These are phyloP conservation scores for Tachycineta bicolor DNA, from an alignment of 2,113 vertebrate genomes.

Conservation along the genomic window DNA sequence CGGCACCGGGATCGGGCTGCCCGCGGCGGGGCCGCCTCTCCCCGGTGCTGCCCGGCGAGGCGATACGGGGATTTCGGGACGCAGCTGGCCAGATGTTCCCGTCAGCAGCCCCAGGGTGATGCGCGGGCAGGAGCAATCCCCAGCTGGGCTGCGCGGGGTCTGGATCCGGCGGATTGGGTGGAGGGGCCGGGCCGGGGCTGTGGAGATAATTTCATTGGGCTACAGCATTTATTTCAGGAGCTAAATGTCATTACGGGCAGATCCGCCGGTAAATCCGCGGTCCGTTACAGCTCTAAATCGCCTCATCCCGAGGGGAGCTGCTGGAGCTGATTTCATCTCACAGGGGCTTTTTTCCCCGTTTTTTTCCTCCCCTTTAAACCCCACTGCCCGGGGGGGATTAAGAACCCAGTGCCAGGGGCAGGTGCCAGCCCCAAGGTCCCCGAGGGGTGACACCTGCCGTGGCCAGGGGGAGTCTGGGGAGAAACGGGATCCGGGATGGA, in stretches of 20 bases:
- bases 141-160: neutral
- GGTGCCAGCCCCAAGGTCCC: neutral
- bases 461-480: fast-evolving
- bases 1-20: neutral
- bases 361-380: neutral
- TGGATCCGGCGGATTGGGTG: conserved; percentile 11
- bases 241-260: conserved; percentile 47
- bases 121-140: neutral
- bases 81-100: conserved; percentile 4
- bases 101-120: fast-evolving
- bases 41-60: neutral
- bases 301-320: neutral
- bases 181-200: neutral
- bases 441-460: fast-evolving
- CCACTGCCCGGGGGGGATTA: fast-evolving
- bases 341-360: neutral
- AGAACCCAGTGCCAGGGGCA: fast-evolving
- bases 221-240: conserved; percentile 35
- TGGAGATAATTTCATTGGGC: conserved; percentile 8
- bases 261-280: conserved; percentile 22
- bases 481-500: neutral
- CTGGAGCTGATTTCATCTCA: neutral
- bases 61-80: fast-evolving
- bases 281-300: conserved; percentile 36
- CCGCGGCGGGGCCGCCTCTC: neutral